Evolutionary conservation across 2,888 invertebrate genomes (phyloP).

Genomic region (Alloscopus bannaensis): DNA sequence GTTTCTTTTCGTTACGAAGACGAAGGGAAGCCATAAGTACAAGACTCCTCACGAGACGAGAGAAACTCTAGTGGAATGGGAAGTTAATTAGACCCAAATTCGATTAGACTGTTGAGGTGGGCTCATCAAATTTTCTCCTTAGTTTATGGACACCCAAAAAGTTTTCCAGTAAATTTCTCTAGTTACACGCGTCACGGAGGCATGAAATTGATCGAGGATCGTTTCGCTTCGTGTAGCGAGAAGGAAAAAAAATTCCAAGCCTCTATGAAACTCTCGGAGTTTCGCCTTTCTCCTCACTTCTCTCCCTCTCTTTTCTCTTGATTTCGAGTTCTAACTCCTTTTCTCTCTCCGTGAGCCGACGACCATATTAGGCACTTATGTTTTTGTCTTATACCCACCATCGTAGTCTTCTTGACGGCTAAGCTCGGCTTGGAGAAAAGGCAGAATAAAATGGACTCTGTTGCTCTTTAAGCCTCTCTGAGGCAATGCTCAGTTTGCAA

Average conservation of each 20-base stretch:
- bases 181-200: slow-evolving; percentile 71
- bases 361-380: too few relatives aligned
- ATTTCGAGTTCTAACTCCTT: slow-evolving; percentile 44
- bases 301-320: slow-evolving; percentile 21
- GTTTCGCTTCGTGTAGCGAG: slow-evolving; percentile 69
- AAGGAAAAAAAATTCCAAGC: slow-evolving; percentile 59
- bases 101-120: slow-evolving; percentile 69
- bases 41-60: background rate
- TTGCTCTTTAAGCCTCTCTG: too few relatives aligned
- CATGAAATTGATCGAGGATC: slow-evolving; percentile 73
- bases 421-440: too few relatives aligned
- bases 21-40: background rate
- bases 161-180: slow-evolving; percentile 73
- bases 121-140: slow-evolving; percentile 71
- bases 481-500: too few relatives aligned
- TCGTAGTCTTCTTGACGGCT: too few relatives aligned
- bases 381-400: too few relatives aligned
- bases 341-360: background rate
- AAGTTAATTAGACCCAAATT: slow-evolving; percentile 73
- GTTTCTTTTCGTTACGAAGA: background rate
- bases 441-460: too few relatives aligned
- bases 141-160: slow-evolving; percentile 72
- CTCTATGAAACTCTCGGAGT: slow-evolving; percentile 56
- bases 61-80: slow-evolving; percentile 61
- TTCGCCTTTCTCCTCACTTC: slow-evolving; percentile 59